Conservation (phyloP, 2,888 invertebrate genomes). For the Theretra japonica region DNA sequence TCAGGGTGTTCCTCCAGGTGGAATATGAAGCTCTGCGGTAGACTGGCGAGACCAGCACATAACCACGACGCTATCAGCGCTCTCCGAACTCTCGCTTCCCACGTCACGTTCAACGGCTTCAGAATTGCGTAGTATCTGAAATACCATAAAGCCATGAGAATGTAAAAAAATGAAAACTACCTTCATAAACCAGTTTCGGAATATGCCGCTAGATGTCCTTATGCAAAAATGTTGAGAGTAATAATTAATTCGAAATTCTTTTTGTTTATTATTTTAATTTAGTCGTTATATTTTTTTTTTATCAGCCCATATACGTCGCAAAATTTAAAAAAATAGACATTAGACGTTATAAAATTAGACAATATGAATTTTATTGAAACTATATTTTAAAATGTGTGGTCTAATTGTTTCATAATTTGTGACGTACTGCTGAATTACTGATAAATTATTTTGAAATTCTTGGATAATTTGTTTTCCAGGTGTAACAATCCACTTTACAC, state of each 20-base stretch:
- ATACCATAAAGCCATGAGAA: neutral
- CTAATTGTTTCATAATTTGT: no score
- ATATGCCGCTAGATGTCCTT: neutral
- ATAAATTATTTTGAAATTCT: no score
- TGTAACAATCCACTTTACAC: no score
- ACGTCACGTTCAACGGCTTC: slow-evolving; percentile 90
- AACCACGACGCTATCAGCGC: slow-evolving; percentile 93
- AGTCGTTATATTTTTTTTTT: no score
- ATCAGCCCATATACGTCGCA: no score
- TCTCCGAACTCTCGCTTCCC: slow-evolving; percentile 89
- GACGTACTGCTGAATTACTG: no score
- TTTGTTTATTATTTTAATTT: no score
- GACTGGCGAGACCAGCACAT: slow-evolving; percentile 90
- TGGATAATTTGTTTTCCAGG: no score
- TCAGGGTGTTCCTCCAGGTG: slow-evolving; percentile 94
- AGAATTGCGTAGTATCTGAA: slow-evolving; percentile 93
- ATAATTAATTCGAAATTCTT: neutral
- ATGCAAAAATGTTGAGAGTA: neutral
- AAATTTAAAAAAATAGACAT: no score
- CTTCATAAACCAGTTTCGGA: neutral
- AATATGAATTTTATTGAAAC: no score
- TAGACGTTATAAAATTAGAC: no score
- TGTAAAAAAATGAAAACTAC: neutral
- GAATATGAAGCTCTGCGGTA: slow-evolving; percentile 96
- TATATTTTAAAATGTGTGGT: no score